Conservation (phyloP, 1,140 invertebrate species). For the Steinernema khuongi region DNA sequence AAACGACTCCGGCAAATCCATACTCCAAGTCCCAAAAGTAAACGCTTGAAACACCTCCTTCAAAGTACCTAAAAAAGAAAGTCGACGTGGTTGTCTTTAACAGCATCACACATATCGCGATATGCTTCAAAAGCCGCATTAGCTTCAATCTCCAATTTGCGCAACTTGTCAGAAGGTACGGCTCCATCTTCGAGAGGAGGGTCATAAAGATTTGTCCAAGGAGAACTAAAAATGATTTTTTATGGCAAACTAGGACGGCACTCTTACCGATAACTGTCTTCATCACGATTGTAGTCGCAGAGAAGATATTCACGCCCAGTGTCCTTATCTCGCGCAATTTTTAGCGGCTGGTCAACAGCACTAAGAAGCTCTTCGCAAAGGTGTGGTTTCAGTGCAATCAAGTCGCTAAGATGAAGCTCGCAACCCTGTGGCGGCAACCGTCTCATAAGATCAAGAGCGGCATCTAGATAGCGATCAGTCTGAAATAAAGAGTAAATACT, state of each 20-base stretch:
- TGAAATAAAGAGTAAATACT: slow-evolving; percentile 59
- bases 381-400: slow-evolving; percentile 89
- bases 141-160: slow-evolving; percentile 92
- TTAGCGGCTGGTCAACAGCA: slow-evolving; percentile 95
- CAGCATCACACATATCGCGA: slow-evolving; percentile 76
- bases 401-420: slow-evolving; percentile 92
- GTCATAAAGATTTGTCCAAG: slow-evolving; percentile 98
- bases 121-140: slow-evolving; percentile 98
- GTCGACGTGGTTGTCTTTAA: slow-evolving; percentile 1
- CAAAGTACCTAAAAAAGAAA: slow-evolving; percentile 70
- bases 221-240: slow-evolving; percentile 69
- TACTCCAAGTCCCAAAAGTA: slow-evolving; percentile 95
- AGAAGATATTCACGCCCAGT: slow-evolving; percentile 86
- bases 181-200: slow-evolving; percentile 95
- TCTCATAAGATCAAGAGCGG: slow-evolving; percentile 95
- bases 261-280: slow-evolving; percentile 85
- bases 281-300: slow-evolving; percentile 98
- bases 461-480: slow-evolving; percentile 96
- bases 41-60: slow-evolving; percentile 96
- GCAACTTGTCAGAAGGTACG: slow-evolving; percentile 88
- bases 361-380: slow-evolving; percentile 93
- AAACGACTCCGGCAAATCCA: slow-evolving; percentile 94
- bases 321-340: slow-evolving; percentile 85
- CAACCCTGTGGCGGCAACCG: slow-evolving; percentile 96
- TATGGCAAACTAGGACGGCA: slow-evolving; percentile 24